Conservation (phyloP, 1,140 invertebrate species). For the Lepeophtheirus salmonis region DNA sequence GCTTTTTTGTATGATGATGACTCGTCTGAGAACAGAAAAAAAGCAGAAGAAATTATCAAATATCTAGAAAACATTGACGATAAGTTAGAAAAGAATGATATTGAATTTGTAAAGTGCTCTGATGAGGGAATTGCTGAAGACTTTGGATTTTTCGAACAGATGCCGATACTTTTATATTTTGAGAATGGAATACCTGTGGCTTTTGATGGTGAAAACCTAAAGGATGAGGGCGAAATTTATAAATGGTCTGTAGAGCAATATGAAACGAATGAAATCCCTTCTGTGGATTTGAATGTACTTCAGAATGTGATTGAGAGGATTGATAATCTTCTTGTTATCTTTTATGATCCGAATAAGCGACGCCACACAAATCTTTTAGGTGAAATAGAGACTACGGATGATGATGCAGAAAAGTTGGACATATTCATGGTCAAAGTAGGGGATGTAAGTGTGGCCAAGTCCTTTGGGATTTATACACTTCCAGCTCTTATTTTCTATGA, state of each 20-base stretch:
- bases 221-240: slow-evolving; percentile 7
- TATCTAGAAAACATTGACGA: slow-evolving; percentile 76
- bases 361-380: slow-evolving; percentile 22
- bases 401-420: slow-evolving; percentile 81
- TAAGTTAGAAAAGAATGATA: slow-evolving; percentile 68
- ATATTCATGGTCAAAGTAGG: slow-evolving; percentile 88
- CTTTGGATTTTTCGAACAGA: slow-evolving; percentile 36
- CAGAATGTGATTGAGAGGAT: slow-evolving; percentile 13
- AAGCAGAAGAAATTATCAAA: slow-evolving; percentile 26
- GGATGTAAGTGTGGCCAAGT: slow-evolving; percentile 68
- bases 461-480: slow-evolving; percentile 69
- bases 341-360: slow-evolving; percentile 16
- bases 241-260: slow-evolving; percentile 4
- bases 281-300: slow-evolving; percentile 2
- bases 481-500: slow-evolving; percentile 80
- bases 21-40: slow-evolving; percentile 26
- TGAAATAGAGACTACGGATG: slow-evolving; percentile 71
- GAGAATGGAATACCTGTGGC: slow-evolving; percentile 21
- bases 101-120: slow-evolving; percentile 77
- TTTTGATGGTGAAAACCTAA: slow-evolving; percentile 7
- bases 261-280: slow-evolving; percentile 4
- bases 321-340: slow-evolving; percentile 14
- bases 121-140: slow-evolving; percentile 50
- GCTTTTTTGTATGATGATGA: slow-evolving; percentile 70
- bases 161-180: slow-evolving; percentile 40